Evolutionary conservation across 2,888 invertebrate genomes (phyloP).

Genomic region (Platycheirus rosarum): DNA sequence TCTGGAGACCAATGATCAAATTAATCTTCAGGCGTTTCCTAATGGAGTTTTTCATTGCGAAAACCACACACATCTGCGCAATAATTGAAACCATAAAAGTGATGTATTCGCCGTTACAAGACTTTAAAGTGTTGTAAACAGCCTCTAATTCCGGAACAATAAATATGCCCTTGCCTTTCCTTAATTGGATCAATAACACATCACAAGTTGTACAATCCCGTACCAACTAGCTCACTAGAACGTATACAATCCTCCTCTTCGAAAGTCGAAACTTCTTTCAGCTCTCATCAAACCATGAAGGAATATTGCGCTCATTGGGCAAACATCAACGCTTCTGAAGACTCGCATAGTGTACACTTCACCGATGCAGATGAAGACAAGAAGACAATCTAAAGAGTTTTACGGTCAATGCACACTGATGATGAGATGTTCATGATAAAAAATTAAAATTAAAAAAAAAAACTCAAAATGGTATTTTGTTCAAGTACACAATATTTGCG

Average conservation of each 20-base stretch:
- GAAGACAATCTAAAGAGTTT: conserved; percentile 59
- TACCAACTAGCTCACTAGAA: conserved; percentile 30
- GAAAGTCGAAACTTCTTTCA: conserved; percentile 38
- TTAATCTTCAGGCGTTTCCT: not conserved
- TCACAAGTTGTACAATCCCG: conserved; percentile 17
- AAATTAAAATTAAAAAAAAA: conserved; percentile 5
- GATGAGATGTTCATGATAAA: conserved; percentile 48
- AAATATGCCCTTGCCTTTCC: conserved; percentile 58
- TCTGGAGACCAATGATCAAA: conserved; percentile 4
- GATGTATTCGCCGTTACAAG: conserved; percentile 26
- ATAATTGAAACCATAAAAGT: conserved; percentile 17
- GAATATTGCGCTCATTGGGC: conserved; percentile 53
- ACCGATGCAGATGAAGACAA: not conserved
- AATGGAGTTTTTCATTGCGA: conserved; percentile 8
- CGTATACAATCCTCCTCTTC: conserved; percentile 31
- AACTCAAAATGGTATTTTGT: conserved; percentile 58
- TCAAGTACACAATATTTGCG: conserved; percentile 69
- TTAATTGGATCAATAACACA: conserved; percentile 72
- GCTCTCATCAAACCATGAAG: conserved; percentile 65
- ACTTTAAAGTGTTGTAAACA: conserved; percentile 28
- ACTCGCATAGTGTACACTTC: conserved; percentile 16
- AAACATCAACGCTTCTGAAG: conserved; percentile 32
- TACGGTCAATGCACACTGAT: conserved; percentile 68
- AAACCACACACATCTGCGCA: conserved; percentile 19
- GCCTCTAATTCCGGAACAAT: conserved; percentile 60